A percentile compares a stretch with the other conserved stretches of the same genome.
Evolutionary conservation across 2,113 vertebrate species (phyloP).

Genomic region (Petromus typicus): DNA sequence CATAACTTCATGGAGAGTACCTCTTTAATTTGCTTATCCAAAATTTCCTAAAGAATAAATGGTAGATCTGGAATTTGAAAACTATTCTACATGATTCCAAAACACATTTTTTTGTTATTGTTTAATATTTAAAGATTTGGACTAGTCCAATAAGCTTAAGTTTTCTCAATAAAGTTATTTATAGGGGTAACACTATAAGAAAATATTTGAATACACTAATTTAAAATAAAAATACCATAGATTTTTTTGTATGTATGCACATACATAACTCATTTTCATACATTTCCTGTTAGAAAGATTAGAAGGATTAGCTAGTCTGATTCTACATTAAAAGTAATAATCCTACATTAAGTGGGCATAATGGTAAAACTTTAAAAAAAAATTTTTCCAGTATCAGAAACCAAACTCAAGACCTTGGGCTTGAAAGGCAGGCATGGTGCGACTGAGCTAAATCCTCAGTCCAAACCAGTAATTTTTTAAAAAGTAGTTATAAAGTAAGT

Average conservation of each 20-base stretch:
- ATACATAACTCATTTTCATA: neutral
- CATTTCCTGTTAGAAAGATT: no score
- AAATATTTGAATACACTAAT: neutral
- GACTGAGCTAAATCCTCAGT: no score
- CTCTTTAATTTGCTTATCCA: no score
- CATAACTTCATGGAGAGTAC: no score
- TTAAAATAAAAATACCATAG: slow-evolving; percentile 5
- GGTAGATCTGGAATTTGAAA: neutral
- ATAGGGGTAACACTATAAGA: neutral
- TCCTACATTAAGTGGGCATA: neutral
- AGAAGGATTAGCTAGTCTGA: neutral
- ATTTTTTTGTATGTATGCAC: neutral
- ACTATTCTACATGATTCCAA: neutral
- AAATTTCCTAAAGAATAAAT: no score
- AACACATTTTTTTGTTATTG: slow-evolving; percentile 10
- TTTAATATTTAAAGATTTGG: slow-evolving; percentile 12
- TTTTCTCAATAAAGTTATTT: slow-evolving; percentile 21
- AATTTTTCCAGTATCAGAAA: no score
- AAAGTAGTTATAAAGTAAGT: neutral
- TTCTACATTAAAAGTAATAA: slow-evolving; percentile 12
- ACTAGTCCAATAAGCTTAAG: slow-evolving; percentile 14
- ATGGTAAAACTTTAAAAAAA: neutral
- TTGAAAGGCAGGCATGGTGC: no score
- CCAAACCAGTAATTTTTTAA: neutral
- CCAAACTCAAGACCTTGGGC: no score